Evolutionary conservation across 64 coral and sea anemone species (phyloP).

Genomic region (Catalaphyllia jardinei): DNA sequence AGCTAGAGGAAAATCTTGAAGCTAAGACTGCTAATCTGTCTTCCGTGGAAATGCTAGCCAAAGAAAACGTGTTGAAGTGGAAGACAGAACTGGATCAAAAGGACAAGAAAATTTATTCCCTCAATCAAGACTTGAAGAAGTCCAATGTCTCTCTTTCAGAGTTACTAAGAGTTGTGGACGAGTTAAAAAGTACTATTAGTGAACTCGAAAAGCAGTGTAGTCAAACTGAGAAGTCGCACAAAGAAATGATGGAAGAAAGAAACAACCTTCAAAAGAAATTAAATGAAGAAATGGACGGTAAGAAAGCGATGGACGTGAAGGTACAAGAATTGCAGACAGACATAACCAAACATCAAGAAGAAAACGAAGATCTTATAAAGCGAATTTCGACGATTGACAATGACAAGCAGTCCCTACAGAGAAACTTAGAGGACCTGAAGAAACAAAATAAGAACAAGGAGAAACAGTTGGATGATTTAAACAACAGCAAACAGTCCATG

Average conservation of each 20-base stretch:
- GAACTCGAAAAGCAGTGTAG: slow-evolving; percentile 23
- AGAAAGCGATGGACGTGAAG: slow-evolving; percentile 7
- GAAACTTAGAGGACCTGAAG: slow-evolving; percentile 8
- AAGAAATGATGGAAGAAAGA: slow-evolving; percentile 20
- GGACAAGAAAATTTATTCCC: neutral
- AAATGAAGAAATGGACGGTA: neutral
- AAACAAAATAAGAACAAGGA: slow-evolving; percentile 20
- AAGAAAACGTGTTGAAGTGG: slow-evolving; percentile 22
- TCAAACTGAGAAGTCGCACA: slow-evolving; percentile 11
- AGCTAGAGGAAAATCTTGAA: slow-evolving; percentile 5
- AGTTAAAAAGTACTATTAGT: slow-evolving; percentile 11
- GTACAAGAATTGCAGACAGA: neutral
- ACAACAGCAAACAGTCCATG: neutral
- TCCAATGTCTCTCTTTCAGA: slow-evolving; percentile 1
- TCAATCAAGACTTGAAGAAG: slow-evolving; percentile 40
- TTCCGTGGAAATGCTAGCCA: neutral
- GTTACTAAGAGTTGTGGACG: slow-evolving; percentile 28
- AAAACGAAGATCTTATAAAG: slow-evolving; percentile 42
- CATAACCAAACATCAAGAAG: slow-evolving; percentile 36
- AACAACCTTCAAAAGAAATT: slow-evolving; percentile 11
- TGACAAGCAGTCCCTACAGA: slow-evolving; percentile 10
- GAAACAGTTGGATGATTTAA: slow-evolving; percentile 5
- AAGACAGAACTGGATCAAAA: slow-evolving; percentile 20
- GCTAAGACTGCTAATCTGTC: neutral
- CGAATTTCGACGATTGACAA: slow-evolving; percentile 10